Evolutionary conservation across 2,797 vertebrate species (phyloP), one percentile per base, ranked within the genome.

Genomic region (Argya squamiceps): DNA sequence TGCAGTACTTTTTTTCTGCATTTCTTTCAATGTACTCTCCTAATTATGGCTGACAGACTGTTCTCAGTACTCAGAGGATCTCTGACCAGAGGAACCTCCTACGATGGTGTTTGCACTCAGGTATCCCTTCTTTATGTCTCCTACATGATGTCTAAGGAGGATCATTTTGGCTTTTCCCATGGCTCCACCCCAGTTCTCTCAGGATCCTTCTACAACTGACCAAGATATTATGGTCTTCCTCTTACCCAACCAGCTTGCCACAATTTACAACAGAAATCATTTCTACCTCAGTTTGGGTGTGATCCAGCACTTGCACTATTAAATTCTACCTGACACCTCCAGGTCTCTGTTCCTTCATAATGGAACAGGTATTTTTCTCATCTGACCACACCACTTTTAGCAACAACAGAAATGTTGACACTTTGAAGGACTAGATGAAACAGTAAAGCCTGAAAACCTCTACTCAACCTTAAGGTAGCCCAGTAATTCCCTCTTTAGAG

Each of bases 1-100:
- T 76, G 55, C 70, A 55, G 74, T 32, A 34, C 15, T 78, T 50
- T 29, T 88, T 47, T 46, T 85, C 73, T 41, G 62, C 16, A 9
- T 78, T 88, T 90, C 43, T 86, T 86, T 78, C 76, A 62, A 41
- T 49, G n/a, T 2, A 27, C 21, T 58, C 69, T 93, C 69, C 32
- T 24, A 79, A 75, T 63, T 52, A 34, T 4, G 39, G 39, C 36
- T 63, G 67, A 43, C 69, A 77, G 43, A 15, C 41, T 10, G 15
- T 23, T 43, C 34, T 55, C 4, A 34, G n/a, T 7, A 37, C 30
- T 29, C 47, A 76, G 26, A 55, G 60, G 20, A 64, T 17, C 46
- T 93, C 43, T 67, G 37, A n/a, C 55, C 74, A 34, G n/a, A 43
- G 37, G 15, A 43, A n/a, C 9, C 13, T 65, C 27, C 80, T 41